phyloP scores from a whole-genome alignment of 1,140 invertebrate genomes.

The Conopomorpha cramerella region DNA sequence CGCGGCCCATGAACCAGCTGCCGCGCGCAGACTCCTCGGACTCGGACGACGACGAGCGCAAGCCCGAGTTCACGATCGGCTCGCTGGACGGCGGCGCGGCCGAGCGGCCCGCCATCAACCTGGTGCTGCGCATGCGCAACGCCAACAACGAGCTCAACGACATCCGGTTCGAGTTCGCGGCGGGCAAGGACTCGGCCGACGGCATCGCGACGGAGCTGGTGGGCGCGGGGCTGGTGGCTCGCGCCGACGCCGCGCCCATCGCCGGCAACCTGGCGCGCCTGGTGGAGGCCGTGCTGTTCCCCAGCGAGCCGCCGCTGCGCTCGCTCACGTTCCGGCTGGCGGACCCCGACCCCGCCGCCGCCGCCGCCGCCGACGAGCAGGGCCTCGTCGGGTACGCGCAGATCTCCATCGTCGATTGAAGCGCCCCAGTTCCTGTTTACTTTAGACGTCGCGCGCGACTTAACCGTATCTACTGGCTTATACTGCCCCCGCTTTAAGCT shows the following conservation, averaged over 20 bases:
- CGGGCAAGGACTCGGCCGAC: constrained; percentile 94
- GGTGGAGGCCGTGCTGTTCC: constrained; percentile 50
- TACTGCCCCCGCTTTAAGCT: constrained; percentile 6
- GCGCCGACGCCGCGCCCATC: constrained; percentile 87
- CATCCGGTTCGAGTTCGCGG: constrained; percentile 95
- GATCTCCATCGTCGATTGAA: constrained; percentile 88
- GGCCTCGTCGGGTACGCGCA: constrained; percentile 95
- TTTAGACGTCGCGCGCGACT: too few species aligned
- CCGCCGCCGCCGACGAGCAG: constrained; percentile 91
- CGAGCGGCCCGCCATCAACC: constrained; percentile 32
- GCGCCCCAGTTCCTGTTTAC: too few species aligned
- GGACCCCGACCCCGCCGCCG: constrained; percentile 75
- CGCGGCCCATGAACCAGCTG: constrained; percentile 63
- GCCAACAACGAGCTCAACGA: constrained; percentile 92
- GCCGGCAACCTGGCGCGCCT: constrained; percentile 91
- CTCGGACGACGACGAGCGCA: constrained; percentile 48
- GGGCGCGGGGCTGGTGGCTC: constrained; percentile 92
- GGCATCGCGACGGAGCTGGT: constrained; percentile 95
- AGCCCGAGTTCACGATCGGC: constrained; percentile 40
- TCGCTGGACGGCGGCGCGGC: constrained; percentile 21
- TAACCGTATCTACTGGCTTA: constrained; percentile 1
- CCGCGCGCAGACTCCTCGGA: constrained; percentile 63
- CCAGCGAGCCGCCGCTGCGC: constrained; percentile 22
- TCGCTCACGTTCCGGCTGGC: constrained; percentile 88
- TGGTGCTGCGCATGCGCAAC: constrained; percentile 66